Percentiles rank a stretch among this genome's conserved stretches.
phyloP scores from a whole-genome alignment of 2,797 vertebrate species.

The Myotis pilosus region DNA sequence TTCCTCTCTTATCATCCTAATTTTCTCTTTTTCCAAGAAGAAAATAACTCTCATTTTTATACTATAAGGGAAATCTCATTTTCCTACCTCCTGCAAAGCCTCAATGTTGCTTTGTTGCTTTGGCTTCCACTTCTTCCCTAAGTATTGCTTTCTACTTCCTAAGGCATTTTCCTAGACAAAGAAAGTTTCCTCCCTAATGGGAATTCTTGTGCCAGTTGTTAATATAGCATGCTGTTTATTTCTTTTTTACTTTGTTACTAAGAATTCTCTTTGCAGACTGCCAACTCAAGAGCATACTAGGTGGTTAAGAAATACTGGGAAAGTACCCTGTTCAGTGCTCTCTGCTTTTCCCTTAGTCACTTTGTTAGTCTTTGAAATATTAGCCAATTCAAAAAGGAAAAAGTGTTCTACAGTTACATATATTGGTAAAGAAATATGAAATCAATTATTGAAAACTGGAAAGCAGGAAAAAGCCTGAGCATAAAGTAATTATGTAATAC shows the following conservation, averaged over 20 bases:
- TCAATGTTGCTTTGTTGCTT: not conserved
- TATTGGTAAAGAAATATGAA: not conserved
- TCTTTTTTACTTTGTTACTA: not conserved
- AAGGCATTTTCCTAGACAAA: not conserved
- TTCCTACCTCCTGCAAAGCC: not conserved
- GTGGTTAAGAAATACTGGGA: not conserved
- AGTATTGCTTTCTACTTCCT: not conserved
- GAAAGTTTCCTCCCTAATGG: not conserved
- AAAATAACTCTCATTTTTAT: not conserved
- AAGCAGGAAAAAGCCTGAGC: not conserved
- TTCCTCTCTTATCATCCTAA: not conserved
- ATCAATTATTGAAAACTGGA: not conserved
- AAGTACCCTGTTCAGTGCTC: not conserved
- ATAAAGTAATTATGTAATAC: not conserved
- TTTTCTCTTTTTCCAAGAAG: not conserved
- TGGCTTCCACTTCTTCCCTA: not conserved
- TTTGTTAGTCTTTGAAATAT: not conserved
- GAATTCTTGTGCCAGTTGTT: not conserved
- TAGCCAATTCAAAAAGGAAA: not conserved
- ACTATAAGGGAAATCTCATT: not conserved
- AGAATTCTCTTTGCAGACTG: not conserved
- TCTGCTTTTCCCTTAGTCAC: not conserved
- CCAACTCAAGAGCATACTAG: not conserved
- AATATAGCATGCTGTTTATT: not conserved
- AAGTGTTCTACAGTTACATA: not conserved